Evolutionary conservation across 2,113 vertebrate genomes (phyloP), one percentile per base, ranked within the genome.

Genomic region (Agelaius phoeniceus): DNA sequence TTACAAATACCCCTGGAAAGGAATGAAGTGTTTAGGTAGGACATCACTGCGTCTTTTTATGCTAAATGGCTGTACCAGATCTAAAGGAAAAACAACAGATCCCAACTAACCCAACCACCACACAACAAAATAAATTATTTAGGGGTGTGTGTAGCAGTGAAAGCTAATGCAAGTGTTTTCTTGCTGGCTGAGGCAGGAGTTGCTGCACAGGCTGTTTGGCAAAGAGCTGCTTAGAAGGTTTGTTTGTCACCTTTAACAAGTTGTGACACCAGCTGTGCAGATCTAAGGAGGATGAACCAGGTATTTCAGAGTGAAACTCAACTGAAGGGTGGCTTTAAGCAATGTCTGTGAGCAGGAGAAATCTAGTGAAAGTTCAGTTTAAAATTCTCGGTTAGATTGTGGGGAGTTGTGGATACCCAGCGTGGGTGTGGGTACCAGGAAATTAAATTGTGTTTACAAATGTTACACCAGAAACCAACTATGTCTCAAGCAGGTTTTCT

Each of bases 1-100:
- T 99, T 95, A 98, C 93, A 91, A 98, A 98, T 46, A 99, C 75
- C 54, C 98, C 99, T 99, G 94, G 33, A 93, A 78, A 83, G 93
- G 72, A 91, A 39, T 7, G 4, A 49, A 59, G 54, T 9, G 6
- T 59, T 94, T 44, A 97, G 85, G 49, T 33, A 65, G 79, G 85
- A 91, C 4, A 3, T 49, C 30, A 66, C 0, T 82, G 12, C 24
- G 19, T 46, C 30, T 78, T 62, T 76, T 58, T 35, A 46, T 15
- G 12, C 62, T 73, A 28, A 23, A 48, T 24, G 27, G 58, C 58
- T 90, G 27, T 48, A 43, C 10, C 10, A 35, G 15, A n/a, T 41
- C 30, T 11, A 6, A 79, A 69, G 43, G n/a, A 49, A 11, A 14
- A 12, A 7, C 2, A 71, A 39, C 16, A 67, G 31, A 55, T 41